Percentiles rank a stretch among this genome's conserved stretches.
Conservation (phyloP, 30 jellyfish, hydroid and myxozoan genomes). For the Turritopsis rubra region DNA sequence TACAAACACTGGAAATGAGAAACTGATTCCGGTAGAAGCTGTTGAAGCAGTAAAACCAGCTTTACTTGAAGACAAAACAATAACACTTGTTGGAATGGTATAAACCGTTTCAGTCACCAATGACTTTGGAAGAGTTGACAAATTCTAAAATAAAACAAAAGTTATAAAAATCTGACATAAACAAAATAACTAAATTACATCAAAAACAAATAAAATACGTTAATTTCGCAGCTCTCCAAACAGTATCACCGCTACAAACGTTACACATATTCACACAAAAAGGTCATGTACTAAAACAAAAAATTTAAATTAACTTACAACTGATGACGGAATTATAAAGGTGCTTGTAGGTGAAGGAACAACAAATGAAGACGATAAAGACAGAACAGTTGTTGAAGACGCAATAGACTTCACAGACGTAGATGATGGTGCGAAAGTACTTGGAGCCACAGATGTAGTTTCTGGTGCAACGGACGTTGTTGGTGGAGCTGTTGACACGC, state of each 20-base stretch:
- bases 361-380: background rate
- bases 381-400: conserved; percentile 18
- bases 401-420: conserved; percentile 9
- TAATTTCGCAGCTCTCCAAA: background rate
- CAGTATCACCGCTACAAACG: no score
- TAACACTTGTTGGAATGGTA: background rate
- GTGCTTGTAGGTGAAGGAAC: conserved; percentile 12
- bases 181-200: background rate
- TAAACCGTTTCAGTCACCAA: background rate
- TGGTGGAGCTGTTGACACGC: no score
- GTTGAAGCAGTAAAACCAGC: background rate
- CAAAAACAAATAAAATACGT: background rate
- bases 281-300: background rate
- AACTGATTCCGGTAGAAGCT: background rate
- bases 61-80: background rate
- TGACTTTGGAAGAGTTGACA: conserved; percentile 15
- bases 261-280: no score
- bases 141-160: background rate
- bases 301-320: conserved; percentile 1
- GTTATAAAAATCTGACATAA: background rate
- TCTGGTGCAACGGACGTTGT: no score
- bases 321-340: background rate
- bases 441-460: background rate
- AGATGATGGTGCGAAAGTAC: conserved; percentile 17
- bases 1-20: conserved; percentile 13